These are phyloP conservation scores for Nemoura dubitans DNA, from an alignment of 2,888 invertebrate species.

Conservation along the genomic window DNA sequence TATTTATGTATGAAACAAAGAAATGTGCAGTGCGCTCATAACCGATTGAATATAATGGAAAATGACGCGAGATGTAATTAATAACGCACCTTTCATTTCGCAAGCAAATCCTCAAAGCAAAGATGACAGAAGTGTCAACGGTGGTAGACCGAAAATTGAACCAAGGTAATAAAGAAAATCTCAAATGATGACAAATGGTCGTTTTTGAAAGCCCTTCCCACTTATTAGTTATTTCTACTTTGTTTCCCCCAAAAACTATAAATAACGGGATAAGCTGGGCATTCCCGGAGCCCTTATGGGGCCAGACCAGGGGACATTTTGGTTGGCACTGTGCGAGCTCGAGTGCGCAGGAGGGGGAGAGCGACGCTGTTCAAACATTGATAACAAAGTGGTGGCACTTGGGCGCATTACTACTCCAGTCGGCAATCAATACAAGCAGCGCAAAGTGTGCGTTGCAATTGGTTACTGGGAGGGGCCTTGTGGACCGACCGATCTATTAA, in stretches of 20 bases:
- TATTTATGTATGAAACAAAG: too few species aligned
- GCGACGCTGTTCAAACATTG: slow-evolving; percentile 22
- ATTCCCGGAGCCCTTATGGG: not conserved
- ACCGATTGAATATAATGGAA: too few species aligned
- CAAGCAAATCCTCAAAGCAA: too few species aligned
- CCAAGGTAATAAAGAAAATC: not conserved
- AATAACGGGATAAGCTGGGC: not conserved
- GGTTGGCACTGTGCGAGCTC: not conserved
- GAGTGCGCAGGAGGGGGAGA: not conserved
- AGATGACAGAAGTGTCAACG: too few species aligned
- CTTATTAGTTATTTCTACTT: not conserved
- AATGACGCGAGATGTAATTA: too few species aligned
- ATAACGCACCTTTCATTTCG: too few species aligned
- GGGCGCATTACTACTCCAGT: not conserved
- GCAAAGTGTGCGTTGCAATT: not conserved
- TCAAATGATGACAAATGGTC: not conserved
- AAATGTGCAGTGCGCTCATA: too few species aligned
- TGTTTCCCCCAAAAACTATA: not conserved
- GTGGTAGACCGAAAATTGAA: not conserved
- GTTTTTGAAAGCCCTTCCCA: not conserved
- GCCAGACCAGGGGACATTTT: too few species aligned
- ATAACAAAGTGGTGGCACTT: slow-evolving; percentile 31
- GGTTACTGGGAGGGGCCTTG: too few species aligned
- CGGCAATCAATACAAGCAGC: slow-evolving; percentile 8
- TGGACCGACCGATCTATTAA: too few species aligned